These are phyloP conservation scores for Malaclemys terrapin DNA, from an alignment of 2,113 vertebrate species.

Conservation along the genomic window DNA sequence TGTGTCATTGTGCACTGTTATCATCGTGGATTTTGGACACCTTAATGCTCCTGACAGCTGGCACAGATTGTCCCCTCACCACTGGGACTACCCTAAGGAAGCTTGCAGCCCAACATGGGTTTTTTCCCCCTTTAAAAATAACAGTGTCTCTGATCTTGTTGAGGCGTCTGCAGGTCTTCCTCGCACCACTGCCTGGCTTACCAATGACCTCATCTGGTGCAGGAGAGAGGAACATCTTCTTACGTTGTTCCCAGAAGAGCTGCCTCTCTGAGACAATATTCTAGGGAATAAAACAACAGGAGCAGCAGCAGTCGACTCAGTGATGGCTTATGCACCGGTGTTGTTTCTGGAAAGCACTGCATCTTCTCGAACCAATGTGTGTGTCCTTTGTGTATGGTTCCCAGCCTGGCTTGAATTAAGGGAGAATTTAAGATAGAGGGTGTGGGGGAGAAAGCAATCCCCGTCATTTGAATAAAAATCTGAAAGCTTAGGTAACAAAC, in stretches of 20 bases:
- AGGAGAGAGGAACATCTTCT: neutral
- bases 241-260: neutral
- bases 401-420: constrained; percentile 24
- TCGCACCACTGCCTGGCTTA: neutral
- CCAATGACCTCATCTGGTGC: neutral
- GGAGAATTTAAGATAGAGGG: neutral
- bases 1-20: neutral
- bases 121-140: constrained; percentile 45
- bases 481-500: constrained; percentile 16
- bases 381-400: neutral
- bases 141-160: neutral
- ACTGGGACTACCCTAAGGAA: neutral
- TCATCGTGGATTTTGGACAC: neutral
- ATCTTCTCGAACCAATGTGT: neutral
- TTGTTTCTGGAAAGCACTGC: neutral
- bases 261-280: constrained; percentile 11
- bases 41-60: neutral
- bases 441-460: constrained; percentile 15
- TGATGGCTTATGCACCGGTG: rapidly evolving
- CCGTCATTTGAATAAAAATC: constrained; percentile 54
- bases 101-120: neutral
- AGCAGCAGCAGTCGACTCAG: constrained; percentile 19
- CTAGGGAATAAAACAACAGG: neutral
- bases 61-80: constrained; percentile 11
- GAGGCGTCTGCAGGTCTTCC: neutral